A percentile compares a stretch with the other conserved stretches of the same genome.
phyloP scores from a whole-genome alignment of 2,888 invertebrate species.

The Tenthredo scrophulariae region DNA sequence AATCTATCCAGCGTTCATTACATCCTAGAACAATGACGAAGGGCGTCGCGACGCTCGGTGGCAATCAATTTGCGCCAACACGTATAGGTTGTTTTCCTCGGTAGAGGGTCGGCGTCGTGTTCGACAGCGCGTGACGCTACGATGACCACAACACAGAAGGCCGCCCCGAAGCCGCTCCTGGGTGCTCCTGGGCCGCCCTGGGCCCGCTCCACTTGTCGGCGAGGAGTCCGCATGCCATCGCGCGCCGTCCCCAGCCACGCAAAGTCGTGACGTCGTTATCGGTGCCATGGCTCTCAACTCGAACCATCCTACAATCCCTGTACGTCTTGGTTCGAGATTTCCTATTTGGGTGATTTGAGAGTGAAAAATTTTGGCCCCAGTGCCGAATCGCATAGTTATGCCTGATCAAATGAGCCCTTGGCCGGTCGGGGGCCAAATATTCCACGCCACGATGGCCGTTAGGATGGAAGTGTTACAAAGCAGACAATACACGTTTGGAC shows the following conservation, averaged over 20 bases:
- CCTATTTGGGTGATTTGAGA: not conserved
- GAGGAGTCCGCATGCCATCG: slow-evolving; percentile 65
- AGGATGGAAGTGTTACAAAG: not conserved
- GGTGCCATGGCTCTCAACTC: slow-evolving; percentile 39
- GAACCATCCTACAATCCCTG: not conserved
- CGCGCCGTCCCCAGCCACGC: slow-evolving; percentile 60
- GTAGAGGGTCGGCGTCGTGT: slow-evolving; percentile 62
- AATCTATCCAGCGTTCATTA: not conserved
- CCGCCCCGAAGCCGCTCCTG: slow-evolving; percentile 65
- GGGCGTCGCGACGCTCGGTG: slow-evolving; percentile 40
- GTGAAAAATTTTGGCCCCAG: not conserved
- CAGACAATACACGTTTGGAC: not conserved
- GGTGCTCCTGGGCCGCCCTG: slow-evolving; percentile 38
- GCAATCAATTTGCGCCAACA: slow-evolving; percentile 69
- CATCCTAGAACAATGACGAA: not conserved
- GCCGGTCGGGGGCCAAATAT: not conserved
- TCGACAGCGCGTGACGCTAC: slow-evolving; percentile 72
- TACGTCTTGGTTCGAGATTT: not conserved
- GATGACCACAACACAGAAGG: slow-evolving; percentile 72
- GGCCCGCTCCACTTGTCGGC: slow-evolving; percentile 64
- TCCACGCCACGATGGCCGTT: not conserved
- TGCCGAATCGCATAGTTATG: not conserved
- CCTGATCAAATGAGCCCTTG: not conserved
- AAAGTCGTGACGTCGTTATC: slow-evolving; percentile 62
- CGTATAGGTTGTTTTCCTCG: slow-evolving; percentile 37